These are phyloP conservation scores for Anniella stebbinsi DNA, from an alignment of 2,797 vertebrate genomes.

Conservation along the genomic window DNA sequence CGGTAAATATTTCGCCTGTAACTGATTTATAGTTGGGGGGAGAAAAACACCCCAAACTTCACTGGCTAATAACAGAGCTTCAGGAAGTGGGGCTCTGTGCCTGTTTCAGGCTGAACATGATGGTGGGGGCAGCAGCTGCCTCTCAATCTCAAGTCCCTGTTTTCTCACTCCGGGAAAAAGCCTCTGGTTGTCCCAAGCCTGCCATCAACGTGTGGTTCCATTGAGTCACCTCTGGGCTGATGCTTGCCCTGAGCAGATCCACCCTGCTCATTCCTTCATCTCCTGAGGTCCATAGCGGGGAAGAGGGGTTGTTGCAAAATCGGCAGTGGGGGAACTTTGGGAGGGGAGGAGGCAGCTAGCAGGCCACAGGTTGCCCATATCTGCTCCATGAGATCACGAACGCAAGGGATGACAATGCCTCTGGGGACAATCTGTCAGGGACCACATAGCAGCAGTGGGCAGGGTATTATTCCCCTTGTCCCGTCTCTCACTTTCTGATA, in stretches of 20 bases:
- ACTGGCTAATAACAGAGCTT: slow-evolving; percentile 70
- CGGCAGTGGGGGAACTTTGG: neutral
- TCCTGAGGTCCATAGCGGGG: no score
- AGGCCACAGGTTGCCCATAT: neutral
- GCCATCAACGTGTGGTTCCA: neutral
- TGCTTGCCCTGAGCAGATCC: neutral
- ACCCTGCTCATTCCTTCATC: no score
- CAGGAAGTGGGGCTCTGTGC: slow-evolving; percentile 59
- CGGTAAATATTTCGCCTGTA: slow-evolving; percentile 82
- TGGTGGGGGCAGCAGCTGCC: neutral
- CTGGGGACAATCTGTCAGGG: neutral
- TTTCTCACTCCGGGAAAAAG: neutral
- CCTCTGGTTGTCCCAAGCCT: neutral
- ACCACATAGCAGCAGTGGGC: neutral
- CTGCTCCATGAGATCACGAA: neutral
- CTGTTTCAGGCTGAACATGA: neutral
- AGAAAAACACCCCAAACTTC: slow-evolving; percentile 77
- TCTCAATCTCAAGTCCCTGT: neutral
- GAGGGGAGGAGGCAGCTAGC: neutral
- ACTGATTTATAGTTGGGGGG: slow-evolving; percentile 82
- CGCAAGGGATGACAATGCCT: neutral
- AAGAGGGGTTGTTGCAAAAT: neutral
- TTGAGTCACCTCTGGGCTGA: neutral
- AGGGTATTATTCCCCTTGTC: neutral
- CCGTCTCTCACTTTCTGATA: neutral